Base-by-base conservation (phyloP, 2,888 invertebrate genomes). In the Drosophila pegasa region DNA sequence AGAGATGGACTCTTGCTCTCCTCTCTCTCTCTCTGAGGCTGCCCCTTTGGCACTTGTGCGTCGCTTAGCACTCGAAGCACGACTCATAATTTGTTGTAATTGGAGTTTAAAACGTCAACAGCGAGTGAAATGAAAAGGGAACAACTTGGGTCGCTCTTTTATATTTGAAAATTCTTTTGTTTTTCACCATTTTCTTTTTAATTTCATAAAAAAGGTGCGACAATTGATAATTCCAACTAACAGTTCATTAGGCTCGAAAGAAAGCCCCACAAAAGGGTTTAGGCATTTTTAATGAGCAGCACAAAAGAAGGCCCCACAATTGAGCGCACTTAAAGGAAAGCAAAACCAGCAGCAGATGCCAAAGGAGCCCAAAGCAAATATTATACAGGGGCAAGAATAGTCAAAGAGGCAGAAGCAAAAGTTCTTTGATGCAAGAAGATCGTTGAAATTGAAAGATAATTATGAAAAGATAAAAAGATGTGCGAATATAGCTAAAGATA, bases 1-100 rank as follows among this genome's bases (percentile, higher is more conserved):
- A 9, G 37, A 16, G 16, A 45, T 25, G n/a, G 43, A 45, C 43
- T 27, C 43, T 29, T 29, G n/a, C 57, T 51, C 22, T 29, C 55
- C 22, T n/a, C 31, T 7, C 29, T 25, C 40, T 7, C 25, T 16
- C 20, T 41, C 8, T 18, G 12, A 16, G 14, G 20, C 29, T 22
- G 20, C 18, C 14, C 50, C 31, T 37, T 31, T 16, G 9, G 22
- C 41, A 47, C 52, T 56, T 29, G 38, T 43, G 48, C 48, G 55
- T 75, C 69, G 70, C 78, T 70, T 57, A 58, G 54, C 69, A 69
- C 78, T 77, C 70, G 78, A 54, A 51, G 70, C 79, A 76, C 85
- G 74, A 72, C 70, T 81, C 76, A 83, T 87, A 83, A 83, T 83
- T 83, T 81, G 71, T 61, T 78, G 81, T 83, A 83, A 83, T 83